Base-by-base conservation (phyloP, 2,888 invertebrate species). In the Caenorhabditis uteleia region DNA sequence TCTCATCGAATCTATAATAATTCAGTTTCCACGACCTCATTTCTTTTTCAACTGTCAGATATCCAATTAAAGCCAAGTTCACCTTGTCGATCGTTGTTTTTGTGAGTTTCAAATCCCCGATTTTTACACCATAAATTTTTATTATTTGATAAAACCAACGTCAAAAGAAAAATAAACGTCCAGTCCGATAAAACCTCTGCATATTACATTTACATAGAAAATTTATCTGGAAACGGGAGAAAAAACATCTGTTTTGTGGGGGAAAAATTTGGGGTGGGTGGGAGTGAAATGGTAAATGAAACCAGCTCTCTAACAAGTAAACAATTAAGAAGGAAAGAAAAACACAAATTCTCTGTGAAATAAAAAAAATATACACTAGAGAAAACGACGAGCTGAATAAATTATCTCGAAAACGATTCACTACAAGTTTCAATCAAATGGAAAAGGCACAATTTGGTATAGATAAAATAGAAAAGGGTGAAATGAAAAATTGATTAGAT, bases 131-230 rank as follows among this genome's bases (percentile, higher is more conserved):
- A 34, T 34, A 34, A 12, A 12, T 34, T 16, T 5, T 29, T 12
- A 29, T 12, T 29, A n/a, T 5, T 34, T 16, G 53, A 59, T 53
- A 59, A 59, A 59, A 59, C 53, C 53, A 59, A 59, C 53, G 59
- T 51, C 59, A 59, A 48, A 14, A 27, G 36, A 16, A 21, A 23
- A 34, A 5, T 29, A 18, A 42, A 31, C 18, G 21, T 14, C 34
- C 8, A 34, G n/a, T n/a, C 7, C n/a, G 34, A 34, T 34, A 34
- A 34, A 34, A 34, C 34, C 8, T 29, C 29, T 29, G 29, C 12
- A 29, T 34, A 34, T 34, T 34, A 34, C 8, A 34, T 12, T 12
- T 34, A 34, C 34, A 34, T 16, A 34, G 29, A 29, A 29, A 29
- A n/a, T n/a, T n/a, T n/a, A n/a, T n/a, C n/a, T n/a, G n/a, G n/a